A percentile compares a stretch with the other conserved stretches of the same genome.
Conservation (phyloP, 2,888 invertebrate genomes). For the Oligia strigilis region DNA sequence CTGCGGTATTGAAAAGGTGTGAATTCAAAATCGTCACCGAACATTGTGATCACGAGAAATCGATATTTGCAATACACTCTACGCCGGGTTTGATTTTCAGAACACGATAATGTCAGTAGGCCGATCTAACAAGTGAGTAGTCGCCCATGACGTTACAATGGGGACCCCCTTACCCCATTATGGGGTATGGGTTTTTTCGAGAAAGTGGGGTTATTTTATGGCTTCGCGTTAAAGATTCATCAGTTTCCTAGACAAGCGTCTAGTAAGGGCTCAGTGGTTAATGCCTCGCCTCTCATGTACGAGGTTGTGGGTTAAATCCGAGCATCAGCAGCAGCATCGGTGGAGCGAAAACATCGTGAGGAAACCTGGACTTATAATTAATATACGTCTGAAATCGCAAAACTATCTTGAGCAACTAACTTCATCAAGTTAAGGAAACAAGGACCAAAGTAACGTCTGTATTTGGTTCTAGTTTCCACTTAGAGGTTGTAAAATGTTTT, state of each 20-base stretch:
- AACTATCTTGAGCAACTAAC: neutral
- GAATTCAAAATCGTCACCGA: constrained; percentile 3
- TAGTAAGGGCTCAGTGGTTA: neutral
- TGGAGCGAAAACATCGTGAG: neutral
- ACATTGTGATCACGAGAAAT: neutral
- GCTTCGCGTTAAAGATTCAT: neutral
- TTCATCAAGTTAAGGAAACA: neutral
- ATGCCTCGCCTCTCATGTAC: neutral
- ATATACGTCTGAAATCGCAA: neutral
- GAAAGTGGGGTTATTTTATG: too few species aligned
- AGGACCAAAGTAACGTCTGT: neutral
- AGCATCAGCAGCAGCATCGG: neutral
- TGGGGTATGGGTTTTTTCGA: too few species aligned
- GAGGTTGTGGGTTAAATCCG: neutral
- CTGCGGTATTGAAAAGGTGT: neutral
- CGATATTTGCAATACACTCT: constrained; percentile 10
- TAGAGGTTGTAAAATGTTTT: neutral
- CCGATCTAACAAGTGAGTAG: constrained; percentile 1
- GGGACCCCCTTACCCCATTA: too few species aligned
- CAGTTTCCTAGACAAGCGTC: neutral
- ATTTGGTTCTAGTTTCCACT: too few species aligned
- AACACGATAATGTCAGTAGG: constrained; percentile 16
- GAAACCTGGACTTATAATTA: neutral
- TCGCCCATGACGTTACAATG: neutral
- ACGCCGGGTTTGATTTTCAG: constrained; percentile 14